Evolutionary conservation across 2,113 vertebrate genomes (phyloP).

Genomic region (Serranochromis macrocephalus): DNA sequence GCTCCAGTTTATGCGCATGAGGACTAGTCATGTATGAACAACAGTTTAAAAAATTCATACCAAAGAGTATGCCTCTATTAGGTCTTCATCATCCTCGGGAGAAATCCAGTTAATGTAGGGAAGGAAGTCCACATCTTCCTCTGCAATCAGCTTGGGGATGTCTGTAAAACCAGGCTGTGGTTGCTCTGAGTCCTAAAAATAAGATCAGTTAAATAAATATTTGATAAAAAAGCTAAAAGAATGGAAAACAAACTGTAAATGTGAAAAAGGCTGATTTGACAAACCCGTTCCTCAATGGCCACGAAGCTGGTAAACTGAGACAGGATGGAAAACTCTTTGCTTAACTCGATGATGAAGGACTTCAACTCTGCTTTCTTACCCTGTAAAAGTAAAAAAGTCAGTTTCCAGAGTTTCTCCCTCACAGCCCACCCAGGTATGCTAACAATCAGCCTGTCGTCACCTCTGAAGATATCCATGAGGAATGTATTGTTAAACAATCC

Average conservation of each 20-base stretch:
- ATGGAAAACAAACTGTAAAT: background rate
- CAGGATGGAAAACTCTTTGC: constrained; percentile 82
- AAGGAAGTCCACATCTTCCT: constrained; percentile 80
- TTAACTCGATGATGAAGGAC: constrained; percentile 76
- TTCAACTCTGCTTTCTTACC: constrained; percentile 79
- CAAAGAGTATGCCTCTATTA: rapidly evolving
- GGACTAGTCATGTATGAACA: background rate
- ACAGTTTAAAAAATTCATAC: background rate
- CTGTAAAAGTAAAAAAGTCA: constrained; percentile 44
- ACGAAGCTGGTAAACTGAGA: constrained; percentile 89
- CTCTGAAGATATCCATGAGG: background rate
- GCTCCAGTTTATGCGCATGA: background rate
- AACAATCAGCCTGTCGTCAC: background rate
- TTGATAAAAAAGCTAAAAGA: background rate
- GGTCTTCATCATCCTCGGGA: background rate
- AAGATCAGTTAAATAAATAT: background rate
- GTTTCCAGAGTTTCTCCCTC: background rate
- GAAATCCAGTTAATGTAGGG: constrained; percentile 74
- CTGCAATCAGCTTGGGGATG: constrained; percentile 68
- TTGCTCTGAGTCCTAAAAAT: constrained; percentile 44
- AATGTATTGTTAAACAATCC: background rate
- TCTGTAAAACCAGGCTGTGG: constrained; percentile 54
- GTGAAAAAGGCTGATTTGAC: background rate
- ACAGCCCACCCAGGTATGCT: background rate
- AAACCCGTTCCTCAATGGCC: constrained; percentile 80